These are phyloP conservation scores for Lycocerus yunnanus DNA, from an alignment of 2,888 invertebrate species.

Conservation along the genomic window DNA sequence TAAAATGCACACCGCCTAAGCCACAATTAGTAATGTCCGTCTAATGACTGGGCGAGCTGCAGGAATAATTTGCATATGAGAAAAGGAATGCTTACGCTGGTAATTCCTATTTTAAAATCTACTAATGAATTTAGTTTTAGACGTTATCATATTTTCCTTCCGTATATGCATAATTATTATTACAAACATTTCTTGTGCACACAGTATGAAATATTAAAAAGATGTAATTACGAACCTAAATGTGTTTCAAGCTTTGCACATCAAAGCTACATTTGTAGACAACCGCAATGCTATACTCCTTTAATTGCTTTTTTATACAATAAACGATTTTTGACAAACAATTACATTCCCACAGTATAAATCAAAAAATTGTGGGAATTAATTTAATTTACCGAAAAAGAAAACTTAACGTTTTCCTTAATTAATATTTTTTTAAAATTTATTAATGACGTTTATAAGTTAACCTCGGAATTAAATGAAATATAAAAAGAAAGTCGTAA, in stretches of 20 bases:
- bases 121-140: conserved; percentile 40
- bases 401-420: background rate
- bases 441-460: background rate
- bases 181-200: conserved; percentile 38
- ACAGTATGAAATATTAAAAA: conserved; percentile 38
- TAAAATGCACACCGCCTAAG: conserved; percentile 34
- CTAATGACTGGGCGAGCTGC: conserved; percentile 33
- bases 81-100: conserved; percentile 35
- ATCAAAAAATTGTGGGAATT: background rate
- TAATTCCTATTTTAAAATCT: conserved; percentile 41
- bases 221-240: conserved; percentile 28
- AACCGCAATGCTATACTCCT: conserved; percentile 4
- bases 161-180: conserved; percentile 41
- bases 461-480: background rate
- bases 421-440: background rate
- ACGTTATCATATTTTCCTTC: conserved; percentile 31
- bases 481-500: background rate
- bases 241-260: conserved; percentile 22
- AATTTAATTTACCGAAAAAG: background rate
- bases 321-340: background rate
- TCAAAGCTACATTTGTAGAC: conserved; percentile 18
- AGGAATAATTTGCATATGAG: conserved; percentile 34
- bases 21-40: conserved; percentile 38
- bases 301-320: conserved; percentile 3
- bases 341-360: background rate